These are phyloP conservation scores for Pseudonaja textilis DNA, from an alignment of 2,113 vertebrate genomes.

Conservation along the genomic window DNA sequence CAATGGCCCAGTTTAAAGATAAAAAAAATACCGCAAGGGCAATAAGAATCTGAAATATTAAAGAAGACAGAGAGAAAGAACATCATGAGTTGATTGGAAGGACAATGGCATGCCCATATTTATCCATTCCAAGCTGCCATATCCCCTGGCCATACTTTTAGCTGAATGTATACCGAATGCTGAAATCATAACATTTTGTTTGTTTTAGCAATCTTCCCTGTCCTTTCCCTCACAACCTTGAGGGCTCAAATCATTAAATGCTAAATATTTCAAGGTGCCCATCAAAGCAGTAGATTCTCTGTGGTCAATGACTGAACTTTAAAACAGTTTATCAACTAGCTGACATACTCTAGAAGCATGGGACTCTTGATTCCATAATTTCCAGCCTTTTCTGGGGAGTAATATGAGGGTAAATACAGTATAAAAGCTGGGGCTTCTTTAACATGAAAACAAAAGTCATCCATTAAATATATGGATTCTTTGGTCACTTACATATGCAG, in stretches of 20 bases:
- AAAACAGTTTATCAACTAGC: neutral
- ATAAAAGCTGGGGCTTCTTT: neutral
- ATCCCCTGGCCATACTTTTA: neutral
- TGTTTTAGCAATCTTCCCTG: neutral
- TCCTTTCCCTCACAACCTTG: neutral
- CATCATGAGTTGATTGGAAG: neutral
- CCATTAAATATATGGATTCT: neutral
- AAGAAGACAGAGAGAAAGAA: neutral
- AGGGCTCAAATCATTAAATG: neutral
- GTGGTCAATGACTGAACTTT: neutral
- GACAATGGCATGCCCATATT: neutral
- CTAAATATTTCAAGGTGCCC: neutral
- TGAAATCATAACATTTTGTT: neutral
- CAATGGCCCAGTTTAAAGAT: conserved; percentile 81
- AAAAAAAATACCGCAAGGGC: conserved; percentile 75
- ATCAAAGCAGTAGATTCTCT: neutral
- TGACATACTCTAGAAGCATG: neutral
- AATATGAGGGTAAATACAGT: neutral
- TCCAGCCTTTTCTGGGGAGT: neutral
- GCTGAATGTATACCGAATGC: neutral
- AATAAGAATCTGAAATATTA: conserved; percentile 75
- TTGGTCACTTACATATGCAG: conserved; percentile 79
- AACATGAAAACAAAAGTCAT: neutral
- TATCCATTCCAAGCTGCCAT: neutral
- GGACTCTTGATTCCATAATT: neutral